Evolutionary conservation across 2,113 vertebrate genomes (phyloP).

Genomic region (Ptychochromis oligacanthus): DNA sequence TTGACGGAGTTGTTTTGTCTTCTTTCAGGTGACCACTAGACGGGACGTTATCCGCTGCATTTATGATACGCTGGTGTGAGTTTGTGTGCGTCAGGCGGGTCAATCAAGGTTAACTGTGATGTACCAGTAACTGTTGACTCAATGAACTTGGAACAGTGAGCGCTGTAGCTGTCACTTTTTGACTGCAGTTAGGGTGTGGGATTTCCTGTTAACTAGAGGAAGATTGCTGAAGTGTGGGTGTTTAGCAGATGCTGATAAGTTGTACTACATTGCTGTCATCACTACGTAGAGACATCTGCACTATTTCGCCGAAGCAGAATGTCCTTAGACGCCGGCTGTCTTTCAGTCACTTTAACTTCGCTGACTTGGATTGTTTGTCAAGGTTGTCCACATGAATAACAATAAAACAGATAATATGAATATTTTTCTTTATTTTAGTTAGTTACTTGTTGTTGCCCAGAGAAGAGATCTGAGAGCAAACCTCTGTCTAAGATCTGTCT

Average conservation of each 20-base stretch:
- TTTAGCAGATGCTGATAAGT: not conserved
- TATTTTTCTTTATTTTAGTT: not conserved
- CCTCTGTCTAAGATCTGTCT: not conserved
- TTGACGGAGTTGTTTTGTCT: not conserved
- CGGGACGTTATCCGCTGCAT: not conserved
- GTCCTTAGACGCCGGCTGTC: not conserved
- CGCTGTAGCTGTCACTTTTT: too few species aligned
- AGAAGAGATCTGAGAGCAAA: not conserved
- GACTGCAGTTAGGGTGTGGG: not conserved
- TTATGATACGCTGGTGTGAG: not conserved
- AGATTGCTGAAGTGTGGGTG: not conserved
- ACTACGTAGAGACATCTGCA: not conserved
- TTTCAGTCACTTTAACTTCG: not conserved
- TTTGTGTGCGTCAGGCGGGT: not conserved
- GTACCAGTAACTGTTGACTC: not conserved
- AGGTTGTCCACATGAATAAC: not conserved
- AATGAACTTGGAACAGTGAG: not conserved
- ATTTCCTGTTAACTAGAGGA: conserved; percentile 4
- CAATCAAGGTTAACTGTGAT: not conserved
- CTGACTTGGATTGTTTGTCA: not conserved
- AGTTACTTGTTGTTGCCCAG: not conserved
- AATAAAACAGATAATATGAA: not conserved
- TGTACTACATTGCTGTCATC: not conserved
- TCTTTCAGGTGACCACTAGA: not conserved
- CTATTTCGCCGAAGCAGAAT: not conserved